Conservation (phyloP, 2,113 vertebrate species). For the human (Homo sapiens) region GRCh38 chr5:73738001-73738500, state of each 20-base stretch:
- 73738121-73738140: background rate
- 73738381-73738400: background rate
- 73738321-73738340: background rate
- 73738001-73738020: background rate
- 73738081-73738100: rapidly evolving
- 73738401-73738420: background rate
- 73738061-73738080: background rate
- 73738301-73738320: background rate
- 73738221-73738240: background rate
- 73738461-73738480: background rate
- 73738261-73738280: background rate
- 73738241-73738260: background rate
- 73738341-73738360: background rate
- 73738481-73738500: rapidly evolving
- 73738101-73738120: background rate
- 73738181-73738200: background rate
- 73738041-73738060: background rate
- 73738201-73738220: background rate
- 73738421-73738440: background rate
- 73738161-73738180: background rate
- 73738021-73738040: background rate
- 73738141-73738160: background rate
- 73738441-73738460: background rate
- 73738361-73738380: background rate
- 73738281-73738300: background rate